A percentile compares a stretch with the other conserved stretches of the same genome.
phyloP scores from a whole-genome alignment of 64 coral and sea anemone species.

The Anthopleura sola region DNA sequence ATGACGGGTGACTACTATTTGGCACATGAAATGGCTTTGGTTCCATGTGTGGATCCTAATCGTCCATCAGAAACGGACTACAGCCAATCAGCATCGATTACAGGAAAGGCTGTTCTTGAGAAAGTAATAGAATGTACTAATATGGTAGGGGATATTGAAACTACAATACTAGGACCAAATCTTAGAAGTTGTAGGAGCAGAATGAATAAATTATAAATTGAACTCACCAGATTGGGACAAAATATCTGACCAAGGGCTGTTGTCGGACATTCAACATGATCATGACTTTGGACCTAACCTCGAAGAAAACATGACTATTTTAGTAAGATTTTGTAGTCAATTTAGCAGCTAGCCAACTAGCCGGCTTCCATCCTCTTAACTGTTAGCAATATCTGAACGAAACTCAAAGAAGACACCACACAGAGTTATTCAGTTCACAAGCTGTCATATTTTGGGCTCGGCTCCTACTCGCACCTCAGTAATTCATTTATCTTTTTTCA shows the following conservation, averaged over 20 bases:
- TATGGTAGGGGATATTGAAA: slow-evolving; percentile 4
- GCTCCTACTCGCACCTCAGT: too few species aligned
- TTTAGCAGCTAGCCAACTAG: too few species aligned
- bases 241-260: too few species aligned
- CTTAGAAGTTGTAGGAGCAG: neutral
- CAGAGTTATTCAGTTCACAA: too few species aligned
- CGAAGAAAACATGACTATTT: neutral
- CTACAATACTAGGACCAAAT: neutral
- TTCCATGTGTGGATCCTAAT: neutral
- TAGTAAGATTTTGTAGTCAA: too few species aligned
- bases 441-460: too few species aligned
- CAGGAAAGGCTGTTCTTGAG: neutral
- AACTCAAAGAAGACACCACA: too few species aligned
- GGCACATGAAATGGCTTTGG: neutral
- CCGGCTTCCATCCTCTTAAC: too few species aligned
- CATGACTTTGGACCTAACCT: neutral
- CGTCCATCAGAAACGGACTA: neutral
- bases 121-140: neutral
- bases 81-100: neutral
- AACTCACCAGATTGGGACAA: neutral
- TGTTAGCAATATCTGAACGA: too few species aligned
- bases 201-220: neutral
- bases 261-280: neutral
- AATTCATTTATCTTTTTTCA: too few species aligned
- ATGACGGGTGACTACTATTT: neutral